Evolutionary conservation across 2,113 vertebrate genomes (phyloP).

Genomic region (Nansenia antarctica): DNA sequence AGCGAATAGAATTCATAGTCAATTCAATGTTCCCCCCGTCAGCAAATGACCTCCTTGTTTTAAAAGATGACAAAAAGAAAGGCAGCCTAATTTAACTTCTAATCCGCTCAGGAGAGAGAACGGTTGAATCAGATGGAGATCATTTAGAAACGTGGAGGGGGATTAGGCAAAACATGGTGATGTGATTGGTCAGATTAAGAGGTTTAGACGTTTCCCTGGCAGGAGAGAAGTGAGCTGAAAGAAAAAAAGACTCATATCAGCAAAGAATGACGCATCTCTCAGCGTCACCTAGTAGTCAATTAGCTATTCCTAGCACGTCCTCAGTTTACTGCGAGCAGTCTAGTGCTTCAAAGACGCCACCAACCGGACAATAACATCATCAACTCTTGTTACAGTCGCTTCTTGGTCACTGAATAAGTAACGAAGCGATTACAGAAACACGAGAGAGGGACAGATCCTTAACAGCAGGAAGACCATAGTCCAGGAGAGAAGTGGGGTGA

Average conservation of each 20-base stretch:
- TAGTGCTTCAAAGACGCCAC: slow-evolving; percentile 18
- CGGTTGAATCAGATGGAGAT: neutral
- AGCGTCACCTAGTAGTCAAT: neutral
- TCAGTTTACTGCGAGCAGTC: slow-evolving; percentile 5
- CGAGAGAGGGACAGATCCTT: slow-evolving; percentile 44
- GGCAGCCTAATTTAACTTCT: neutral
- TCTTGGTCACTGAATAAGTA: slow-evolving; percentile 64
- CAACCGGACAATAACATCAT: slow-evolving; percentile 23
- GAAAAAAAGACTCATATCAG: neutral
- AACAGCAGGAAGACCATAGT: slow-evolving; percentile 12
- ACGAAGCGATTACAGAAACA: slow-evolving; percentile 58
- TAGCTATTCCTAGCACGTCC: slow-evolving; percentile 13
- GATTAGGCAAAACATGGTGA: neutral
- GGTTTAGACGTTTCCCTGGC: neutral
- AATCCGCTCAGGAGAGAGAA: neutral
- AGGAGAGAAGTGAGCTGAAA: neutral
- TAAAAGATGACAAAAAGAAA: neutral
- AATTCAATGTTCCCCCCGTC: neutral
- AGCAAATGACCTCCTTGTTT: neutral
- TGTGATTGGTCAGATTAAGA: neutral
- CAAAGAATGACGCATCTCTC: neutral
- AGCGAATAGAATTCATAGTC: neutral
- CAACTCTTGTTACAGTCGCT: slow-evolving; percentile 63
- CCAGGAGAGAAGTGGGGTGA: neutral
- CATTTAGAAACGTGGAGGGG: neutral